Conservation (phyloP, 2,888 invertebrate species). For the Sinopyrophorus schimmeli region DNA sequence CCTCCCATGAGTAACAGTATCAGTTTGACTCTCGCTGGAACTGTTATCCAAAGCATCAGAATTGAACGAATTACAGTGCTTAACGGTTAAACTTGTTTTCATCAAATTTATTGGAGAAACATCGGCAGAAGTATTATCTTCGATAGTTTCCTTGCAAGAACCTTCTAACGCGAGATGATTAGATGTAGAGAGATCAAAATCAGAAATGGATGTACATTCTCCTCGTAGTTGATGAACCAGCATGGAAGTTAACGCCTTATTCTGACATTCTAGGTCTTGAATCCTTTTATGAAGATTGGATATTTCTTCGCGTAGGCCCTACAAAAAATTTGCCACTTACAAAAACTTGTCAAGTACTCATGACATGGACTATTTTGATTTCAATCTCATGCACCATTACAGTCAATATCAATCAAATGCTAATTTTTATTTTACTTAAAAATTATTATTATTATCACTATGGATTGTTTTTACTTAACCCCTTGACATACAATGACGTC, state of each 20-base stretch:
- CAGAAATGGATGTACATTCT: conserved; percentile 37
- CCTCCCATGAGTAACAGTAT: conserved; percentile 32
- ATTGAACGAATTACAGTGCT: conserved; percentile 55
- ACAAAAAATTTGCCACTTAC: conserved; percentile 36
- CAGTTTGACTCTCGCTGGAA: conserved; percentile 28
- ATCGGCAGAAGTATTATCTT: conserved; percentile 41
- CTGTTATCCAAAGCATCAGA: conserved; percentile 48
- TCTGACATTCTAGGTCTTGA: conserved; percentile 78
- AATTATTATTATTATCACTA: too few relatives aligned
- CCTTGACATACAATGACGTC: too few relatives aligned
- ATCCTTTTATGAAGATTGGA: conserved; percentile 72
- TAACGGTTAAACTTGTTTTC: conserved; percentile 46
- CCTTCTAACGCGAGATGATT: conserved; percentile 60
- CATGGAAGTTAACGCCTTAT: conserved; percentile 71
- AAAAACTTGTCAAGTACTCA: background rate
- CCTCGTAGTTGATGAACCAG: conserved; percentile 67
- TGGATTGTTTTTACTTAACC: too few relatives aligned
- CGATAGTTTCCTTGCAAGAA: conserved; percentile 33
- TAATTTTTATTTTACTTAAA: too few relatives aligned
- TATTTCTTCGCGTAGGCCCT: conserved; percentile 80
- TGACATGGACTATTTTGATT: background rate
- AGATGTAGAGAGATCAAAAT: conserved; percentile 27
- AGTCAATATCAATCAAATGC: background rate
- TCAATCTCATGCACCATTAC: background rate
- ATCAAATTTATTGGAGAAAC: conserved; percentile 42